A percentile compares a stretch with the other conserved stretches of the same genome.
Evolutionary conservation across 2,888 invertebrate species (phyloP).

Genomic region (Cancer borealis): DNA sequence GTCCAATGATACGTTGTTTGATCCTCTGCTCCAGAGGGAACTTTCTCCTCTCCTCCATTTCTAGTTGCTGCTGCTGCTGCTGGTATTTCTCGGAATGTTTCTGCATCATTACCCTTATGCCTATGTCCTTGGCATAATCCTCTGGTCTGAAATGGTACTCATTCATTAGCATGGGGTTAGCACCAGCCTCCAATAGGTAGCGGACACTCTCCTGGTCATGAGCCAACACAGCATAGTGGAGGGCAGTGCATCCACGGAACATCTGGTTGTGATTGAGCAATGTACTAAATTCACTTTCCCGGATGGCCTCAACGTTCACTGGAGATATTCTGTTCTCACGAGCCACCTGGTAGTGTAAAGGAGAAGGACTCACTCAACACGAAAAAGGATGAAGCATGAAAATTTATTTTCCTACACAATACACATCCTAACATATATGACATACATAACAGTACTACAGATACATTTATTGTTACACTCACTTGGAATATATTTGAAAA

Average conservation of each 20-base stretch:
- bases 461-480: neutral
- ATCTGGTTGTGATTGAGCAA: slow-evolving; percentile 84
- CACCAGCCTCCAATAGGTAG: slow-evolving; percentile 86
- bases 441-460: neutral
- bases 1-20: slow-evolving; percentile 91
- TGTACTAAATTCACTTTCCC: slow-evolving; percentile 91
- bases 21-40: slow-evolving; percentile 92
- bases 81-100: slow-evolving; percentile 81
- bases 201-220: slow-evolving; percentile 85
- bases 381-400: neutral
- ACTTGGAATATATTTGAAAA: slow-evolving; percentile 82
- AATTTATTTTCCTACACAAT: neutral
- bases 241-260: slow-evolving; percentile 91
- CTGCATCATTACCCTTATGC: slow-evolving; percentile 84
- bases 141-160: slow-evolving; percentile 78
- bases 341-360: slow-evolving; percentile 80
- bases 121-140: slow-evolving; percentile 86
- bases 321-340: slow-evolving; percentile 86
- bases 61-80: slow-evolving; percentile 83
- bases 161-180: slow-evolving; percentile 61
- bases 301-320: slow-evolving; percentile 84
- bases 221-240: slow-evolving; percentile 92
- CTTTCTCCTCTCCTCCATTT: slow-evolving; percentile 88
- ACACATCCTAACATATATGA: neutral
- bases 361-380: neutral